These are phyloP conservation scores for Laticauda laticaudata DNA, from an alignment of 2,113 vertebrate species.

Conservation along the genomic window DNA sequence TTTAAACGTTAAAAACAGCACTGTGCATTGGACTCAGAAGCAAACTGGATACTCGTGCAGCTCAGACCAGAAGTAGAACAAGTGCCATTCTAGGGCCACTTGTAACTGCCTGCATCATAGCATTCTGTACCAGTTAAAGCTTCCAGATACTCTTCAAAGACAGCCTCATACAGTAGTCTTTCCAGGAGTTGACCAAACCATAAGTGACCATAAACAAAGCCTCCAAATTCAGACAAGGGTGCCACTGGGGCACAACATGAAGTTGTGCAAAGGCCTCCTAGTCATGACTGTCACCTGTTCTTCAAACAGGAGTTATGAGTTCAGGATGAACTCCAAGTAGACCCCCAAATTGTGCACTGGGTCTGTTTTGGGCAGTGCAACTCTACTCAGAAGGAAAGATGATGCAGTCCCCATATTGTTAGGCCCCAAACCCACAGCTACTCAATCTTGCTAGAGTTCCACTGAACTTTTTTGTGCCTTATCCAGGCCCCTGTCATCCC, in stretches of 20 bases:
- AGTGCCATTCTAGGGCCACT: not conserved
- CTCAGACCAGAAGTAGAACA: not conserved
- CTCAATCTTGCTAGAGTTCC: not conserved
- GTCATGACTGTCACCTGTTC: not conserved
- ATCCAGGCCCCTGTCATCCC: not conserved
- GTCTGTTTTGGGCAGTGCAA: not conserved
- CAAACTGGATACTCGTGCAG: not conserved
- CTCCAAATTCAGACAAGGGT: not conserved
- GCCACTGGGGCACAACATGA: not conserved
- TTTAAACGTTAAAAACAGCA: not conserved
- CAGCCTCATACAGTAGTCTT: not conserved
- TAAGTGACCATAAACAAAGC: not conserved
- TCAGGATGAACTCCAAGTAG: not conserved
- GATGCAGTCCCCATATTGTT: not conserved
- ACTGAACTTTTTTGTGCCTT: not conserved
- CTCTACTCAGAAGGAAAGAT: not conserved
- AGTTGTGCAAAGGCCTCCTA: not conserved
- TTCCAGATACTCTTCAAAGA: not conserved
- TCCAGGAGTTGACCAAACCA: not conserved
- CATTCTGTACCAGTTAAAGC: not conserved
- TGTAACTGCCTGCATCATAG: not conserved
- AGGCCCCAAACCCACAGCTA: not conserved
- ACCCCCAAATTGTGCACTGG: not conserved
- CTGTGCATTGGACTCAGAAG: not conserved
- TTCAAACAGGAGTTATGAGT: not conserved